Base-by-base conservation (phyloP, 1,140 invertebrate species). In the Bombus balteatus region DNA sequence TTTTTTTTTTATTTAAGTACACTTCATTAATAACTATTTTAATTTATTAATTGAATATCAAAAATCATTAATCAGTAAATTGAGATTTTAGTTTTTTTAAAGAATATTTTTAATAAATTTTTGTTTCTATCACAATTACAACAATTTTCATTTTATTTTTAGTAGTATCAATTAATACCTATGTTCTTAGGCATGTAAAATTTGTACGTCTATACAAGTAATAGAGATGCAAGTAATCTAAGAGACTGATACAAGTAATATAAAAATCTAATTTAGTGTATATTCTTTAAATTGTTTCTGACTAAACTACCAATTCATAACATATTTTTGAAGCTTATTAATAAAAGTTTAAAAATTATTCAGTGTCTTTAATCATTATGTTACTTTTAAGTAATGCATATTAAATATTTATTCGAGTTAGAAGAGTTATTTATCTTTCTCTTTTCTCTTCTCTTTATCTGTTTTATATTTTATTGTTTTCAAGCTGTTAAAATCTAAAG, bases 391-490 rank as follows among this genome's bases (percentile, higher is more conserved):
- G 47, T 53, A 53, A 53, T 53, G 5, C 13, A 18, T 32, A 15
- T 32, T 12, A 37, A 70, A 72, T 43, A 77, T 77, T 57, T 57
- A 53, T 75, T 75, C 43, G 3, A 75, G 10, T 57, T 76, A 9
- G 39, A 10, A 2, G 28, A 59, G 22, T 37, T 18, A 37, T 1
- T 76, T 59, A n/a, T 76, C 15, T 77, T 47, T 53, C 3, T n/a
- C 15, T 62, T 71, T 70, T 39, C 28, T 41, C 18, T 66, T 47
- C 25, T 18, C 15, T 34, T 41, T 22, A 15, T 53, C 34, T 66
- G 1, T 13, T 34, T 41, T 34, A 28, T 10, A 12, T 71, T 78
- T 73, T 66, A 81, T 85, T n/a, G 34, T 59, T 41, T 84, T 43
- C 53, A 12, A n/a, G 1, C 34, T 53, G 32, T 72, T 72, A 34